Evolutionary conservation across 2,113 vertebrate species (phyloP), one percentile per base, ranked within the genome.

Genomic region (Pygoscelis adeliae): DNA sequence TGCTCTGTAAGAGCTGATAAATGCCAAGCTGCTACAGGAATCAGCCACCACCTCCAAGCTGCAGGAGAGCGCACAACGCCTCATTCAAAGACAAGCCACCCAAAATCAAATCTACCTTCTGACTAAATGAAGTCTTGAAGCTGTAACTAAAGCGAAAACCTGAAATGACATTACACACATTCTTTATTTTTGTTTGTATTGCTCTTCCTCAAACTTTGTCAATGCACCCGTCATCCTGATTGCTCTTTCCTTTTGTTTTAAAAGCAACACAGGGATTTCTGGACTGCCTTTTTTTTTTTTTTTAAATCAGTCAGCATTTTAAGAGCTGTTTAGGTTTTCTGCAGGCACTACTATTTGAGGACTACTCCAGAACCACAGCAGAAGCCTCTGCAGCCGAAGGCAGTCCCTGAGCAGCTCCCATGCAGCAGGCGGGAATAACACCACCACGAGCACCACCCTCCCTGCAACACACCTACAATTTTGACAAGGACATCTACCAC

Each of bases 391-490:
- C 59, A 50, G 67, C 16, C 11, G 42, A 7, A 38, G 49, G n/a
- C 49, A n/a, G 42, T 2, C 34, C 55, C 40, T 1, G 55, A 34
- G 78, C 69, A 58, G 44, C 50, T 25, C 66, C 73, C 29, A 9
- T 4, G 12, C 19, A 19, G 44, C 25, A 17, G 52, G 29, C 6
- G 30, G n/a, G 71, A 30, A 11, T 20, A 26, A 10, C 23, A 13
- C 42, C 50, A 30, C 40, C n/a, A 10, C 8, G 5, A 36, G 11
- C 50, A 19, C 7, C n/a, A 14, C 40, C 10, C 20, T n/a, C 36
- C 61, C 30, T 11, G 47, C 13, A 2, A 34, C 34, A 22, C 12
- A 32, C 38, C 27, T n/a, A 22, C 7, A 0, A 4, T 1, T 56
- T 5, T 5, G 44, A 20, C 22, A 14, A 3, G 29, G 38, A 15